These are phyloP conservation scores for Drosophila subsilvestris DNA, from an alignment of 2,888 invertebrate genomes.

Conservation along the genomic window DNA sequence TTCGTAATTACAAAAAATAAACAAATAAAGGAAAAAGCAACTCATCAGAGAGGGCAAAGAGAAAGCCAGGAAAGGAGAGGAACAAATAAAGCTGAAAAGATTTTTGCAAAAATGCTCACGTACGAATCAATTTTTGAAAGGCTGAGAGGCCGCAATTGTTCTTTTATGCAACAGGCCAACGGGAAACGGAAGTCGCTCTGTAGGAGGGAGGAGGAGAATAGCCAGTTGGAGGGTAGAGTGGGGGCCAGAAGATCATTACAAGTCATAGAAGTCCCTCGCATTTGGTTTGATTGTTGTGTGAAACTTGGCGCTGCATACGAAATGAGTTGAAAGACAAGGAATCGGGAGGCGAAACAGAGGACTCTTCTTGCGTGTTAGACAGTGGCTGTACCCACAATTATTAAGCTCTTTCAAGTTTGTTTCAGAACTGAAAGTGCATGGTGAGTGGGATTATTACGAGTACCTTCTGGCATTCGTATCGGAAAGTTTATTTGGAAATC, in stretches of 20 bases:
- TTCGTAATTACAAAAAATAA: slow-evolving; percentile 42
- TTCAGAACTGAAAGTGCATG: background rate
- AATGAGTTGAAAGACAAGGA: slow-evolving; percentile 47
- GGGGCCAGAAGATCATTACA: slow-evolving; percentile 55
- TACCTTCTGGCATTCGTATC: background rate
- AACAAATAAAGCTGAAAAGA: slow-evolving; percentile 33
- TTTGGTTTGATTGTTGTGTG: slow-evolving; percentile 68
- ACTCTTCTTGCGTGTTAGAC: background rate
- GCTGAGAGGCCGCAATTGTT: slow-evolving; percentile 58
- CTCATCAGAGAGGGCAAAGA: slow-evolving; percentile 4
- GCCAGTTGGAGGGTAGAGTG: background rate
- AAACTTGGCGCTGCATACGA: slow-evolving; percentile 61
- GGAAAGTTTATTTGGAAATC: slow-evolving; percentile 15
- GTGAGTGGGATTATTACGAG: background rate
- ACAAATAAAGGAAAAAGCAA: slow-evolving; percentile 20
- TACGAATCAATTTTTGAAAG: slow-evolving; percentile 66
- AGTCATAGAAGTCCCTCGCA: slow-evolving; percentile 64
- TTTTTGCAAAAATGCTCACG: slow-evolving; percentile 66
- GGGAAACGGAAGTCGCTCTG: slow-evolving; percentile 62
- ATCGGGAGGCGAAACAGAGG: slow-evolving; percentile 7
- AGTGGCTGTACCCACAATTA: background rate
- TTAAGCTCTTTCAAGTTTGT: background rate
- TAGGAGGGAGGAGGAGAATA: background rate
- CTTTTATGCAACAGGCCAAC: slow-evolving; percentile 73
- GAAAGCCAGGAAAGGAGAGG: slow-evolving; percentile 35